A percentile compares a stretch with the other conserved stretches of the same genome.
Evolutionary conservation across 1,140 invertebrate species (phyloP).

Genomic region (Lepidurus packardi): DNA sequence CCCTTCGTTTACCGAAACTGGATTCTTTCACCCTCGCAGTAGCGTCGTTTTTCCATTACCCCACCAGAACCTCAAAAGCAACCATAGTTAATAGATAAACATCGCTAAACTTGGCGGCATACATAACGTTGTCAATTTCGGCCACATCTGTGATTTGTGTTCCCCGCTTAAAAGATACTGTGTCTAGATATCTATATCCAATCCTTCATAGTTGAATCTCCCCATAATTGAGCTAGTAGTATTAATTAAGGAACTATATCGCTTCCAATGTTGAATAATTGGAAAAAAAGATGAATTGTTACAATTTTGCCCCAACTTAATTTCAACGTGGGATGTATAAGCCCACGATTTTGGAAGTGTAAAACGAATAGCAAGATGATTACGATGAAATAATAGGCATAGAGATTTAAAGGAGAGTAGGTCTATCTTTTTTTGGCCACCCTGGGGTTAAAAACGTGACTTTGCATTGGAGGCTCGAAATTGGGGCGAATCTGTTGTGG

Average conservation of each 20-base stretch:
- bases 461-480: constrained; percentile 1
- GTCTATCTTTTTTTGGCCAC: neutral
- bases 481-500: neutral
- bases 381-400: too few species aligned
- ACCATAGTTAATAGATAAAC: constrained; percentile 19
- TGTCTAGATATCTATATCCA: neutral
- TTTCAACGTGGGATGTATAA: too few species aligned
- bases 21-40: neutral
- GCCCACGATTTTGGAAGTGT: too few species aligned
- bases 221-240: neutral
- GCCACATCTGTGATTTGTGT: neutral
- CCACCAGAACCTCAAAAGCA: neutral
- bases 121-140: constrained; percentile 15
- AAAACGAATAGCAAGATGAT: too few species aligned
- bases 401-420: too few species aligned
- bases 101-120: constrained; percentile 5
- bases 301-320: too few species aligned
- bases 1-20: neutral
- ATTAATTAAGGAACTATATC: too few species aligned
- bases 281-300: too few species aligned
- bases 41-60: constrained; percentile 8
- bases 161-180: neutral
- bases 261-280: too few species aligned
- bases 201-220: constrained; percentile 1
- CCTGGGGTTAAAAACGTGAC: constrained; percentile 6